Evolutionary conservation across 2,797 vertebrate genomes (phyloP), one percentile per base, ranked within the genome.

Genomic region (Cossypha caffra): DNA sequence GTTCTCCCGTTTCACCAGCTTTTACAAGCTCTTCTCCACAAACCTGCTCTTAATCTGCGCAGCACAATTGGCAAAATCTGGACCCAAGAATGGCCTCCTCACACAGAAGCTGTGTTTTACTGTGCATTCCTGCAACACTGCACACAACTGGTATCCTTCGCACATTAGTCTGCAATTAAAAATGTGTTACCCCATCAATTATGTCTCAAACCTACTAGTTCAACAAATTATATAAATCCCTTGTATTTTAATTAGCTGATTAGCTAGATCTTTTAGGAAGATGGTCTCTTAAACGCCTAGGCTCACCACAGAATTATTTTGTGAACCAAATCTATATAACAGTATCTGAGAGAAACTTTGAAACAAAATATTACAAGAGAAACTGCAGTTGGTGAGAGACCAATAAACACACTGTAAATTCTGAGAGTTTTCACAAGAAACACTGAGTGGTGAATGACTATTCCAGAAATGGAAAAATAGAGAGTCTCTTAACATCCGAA

Each of bases 381-480:
- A 78, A 84, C 40, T 92, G 63, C 57, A 89, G 67, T 75, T 94
- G 67, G 78, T 91, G 79, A 95, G 88, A 96, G 86, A 94, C 35
- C 86, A 91, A 90, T 94, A 89, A 90, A 95, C 83, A 94, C 40
- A 80, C 59, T 93, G 77, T 88, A 96, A 97, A 94, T 96, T 92
- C 89, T 62, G 52, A 95, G 85, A 42, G 85, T 63, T 94, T 97
- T 85, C 82, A 94, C 85, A 54, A 93, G 95, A 96, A 95, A 75
- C 78, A 92, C 71, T 91, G 69, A 73, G 80, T 88, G 14, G 55
- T 95, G 77, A 91, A 91, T 97, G 83, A 87, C 50, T 96, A 88
- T 97, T 96, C 84, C 91, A 97, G 88, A 96, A 97, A 80, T 86
- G 88, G 92, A 97, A 96, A 97, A 97, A 50, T 67, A 93, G 95